A percentile compares a stretch with the other conserved stretches of the same genome.
These are phyloP conservation scores for Rhopalosiphum maidis DNA, from an alignment of 1,140 invertebrate species.

Conservation along the genomic window DNA sequence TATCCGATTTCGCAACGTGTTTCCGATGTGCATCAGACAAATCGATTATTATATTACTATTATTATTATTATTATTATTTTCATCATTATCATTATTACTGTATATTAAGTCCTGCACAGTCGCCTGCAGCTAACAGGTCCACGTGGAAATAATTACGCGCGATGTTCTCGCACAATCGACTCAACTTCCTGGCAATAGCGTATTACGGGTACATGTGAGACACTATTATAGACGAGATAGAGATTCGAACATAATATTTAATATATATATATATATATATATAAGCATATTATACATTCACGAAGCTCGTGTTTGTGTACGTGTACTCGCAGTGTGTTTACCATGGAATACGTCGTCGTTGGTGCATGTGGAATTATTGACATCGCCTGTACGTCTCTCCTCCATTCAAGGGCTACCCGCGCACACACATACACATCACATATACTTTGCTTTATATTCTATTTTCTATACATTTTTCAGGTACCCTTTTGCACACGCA, in stretches of 20 bases:
- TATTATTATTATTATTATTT: background rate
- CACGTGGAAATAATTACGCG: background rate
- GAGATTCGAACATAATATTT: background rate
- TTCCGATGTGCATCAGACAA: background rate
- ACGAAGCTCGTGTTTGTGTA: background rate
- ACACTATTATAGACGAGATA: background rate
- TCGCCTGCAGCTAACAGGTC: background rate
- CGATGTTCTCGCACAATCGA: background rate
- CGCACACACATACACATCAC: too few species aligned
- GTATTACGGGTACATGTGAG: background rate
- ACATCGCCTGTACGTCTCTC: background rate
- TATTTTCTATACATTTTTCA: conserved; percentile 1
- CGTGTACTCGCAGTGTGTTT: background rate
- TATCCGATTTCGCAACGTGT: background rate
- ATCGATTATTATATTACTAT: background rate
- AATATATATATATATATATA: background rate
- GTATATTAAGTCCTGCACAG: background rate
- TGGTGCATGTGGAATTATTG: background rate
- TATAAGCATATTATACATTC: background rate
- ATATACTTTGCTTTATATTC: background rate
- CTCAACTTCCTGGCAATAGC: background rate
- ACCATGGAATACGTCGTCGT: background rate
- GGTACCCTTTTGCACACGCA: background rate
- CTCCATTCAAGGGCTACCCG: background rate
- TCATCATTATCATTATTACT: background rate